Evolutionary conservation across 2,113 vertebrate genomes (phyloP).

Genomic region (Leiothrix lutea): DNA sequence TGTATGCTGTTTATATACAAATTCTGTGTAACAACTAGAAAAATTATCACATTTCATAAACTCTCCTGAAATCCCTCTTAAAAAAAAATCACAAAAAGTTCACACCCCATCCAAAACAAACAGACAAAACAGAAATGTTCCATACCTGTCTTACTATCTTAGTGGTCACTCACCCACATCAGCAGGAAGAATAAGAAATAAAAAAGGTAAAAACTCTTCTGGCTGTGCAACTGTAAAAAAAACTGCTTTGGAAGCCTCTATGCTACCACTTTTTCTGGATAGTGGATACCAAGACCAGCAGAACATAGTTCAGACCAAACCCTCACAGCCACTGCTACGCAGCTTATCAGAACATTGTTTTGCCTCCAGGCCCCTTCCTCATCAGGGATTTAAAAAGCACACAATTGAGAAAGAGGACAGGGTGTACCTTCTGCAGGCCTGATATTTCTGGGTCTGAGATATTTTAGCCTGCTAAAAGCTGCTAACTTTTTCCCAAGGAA

Average conservation of each 20-base stretch:
- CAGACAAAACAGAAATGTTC: neutral
- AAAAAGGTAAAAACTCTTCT: neutral
- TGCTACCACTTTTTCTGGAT: neutral
- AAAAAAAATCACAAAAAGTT: neutral
- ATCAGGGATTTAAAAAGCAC: neutral
- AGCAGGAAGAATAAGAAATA: neutral
- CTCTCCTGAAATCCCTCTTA: neutral
- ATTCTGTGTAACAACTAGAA: neutral
- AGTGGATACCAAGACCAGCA: neutral
- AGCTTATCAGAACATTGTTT: neutral
- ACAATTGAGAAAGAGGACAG: rapidly evolving
- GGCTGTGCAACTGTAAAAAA: neutral
- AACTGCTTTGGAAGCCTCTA: neutral
- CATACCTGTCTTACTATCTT: neutral
- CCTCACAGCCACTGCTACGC: neutral
- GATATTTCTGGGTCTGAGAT: no score
- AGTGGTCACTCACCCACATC: neutral
- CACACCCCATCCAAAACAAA: neutral
- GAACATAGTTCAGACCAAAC: neutral
- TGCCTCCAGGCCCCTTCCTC: neutral
- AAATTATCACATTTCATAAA: neutral
- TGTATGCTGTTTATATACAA: neutral
- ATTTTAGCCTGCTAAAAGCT: no score
- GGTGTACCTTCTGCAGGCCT: neutral
- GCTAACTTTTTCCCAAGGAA: no score